Evolutionary conservation across 2,113 vertebrate species (phyloP).

Genomic region (Dasypus novemcinctus): DNA sequence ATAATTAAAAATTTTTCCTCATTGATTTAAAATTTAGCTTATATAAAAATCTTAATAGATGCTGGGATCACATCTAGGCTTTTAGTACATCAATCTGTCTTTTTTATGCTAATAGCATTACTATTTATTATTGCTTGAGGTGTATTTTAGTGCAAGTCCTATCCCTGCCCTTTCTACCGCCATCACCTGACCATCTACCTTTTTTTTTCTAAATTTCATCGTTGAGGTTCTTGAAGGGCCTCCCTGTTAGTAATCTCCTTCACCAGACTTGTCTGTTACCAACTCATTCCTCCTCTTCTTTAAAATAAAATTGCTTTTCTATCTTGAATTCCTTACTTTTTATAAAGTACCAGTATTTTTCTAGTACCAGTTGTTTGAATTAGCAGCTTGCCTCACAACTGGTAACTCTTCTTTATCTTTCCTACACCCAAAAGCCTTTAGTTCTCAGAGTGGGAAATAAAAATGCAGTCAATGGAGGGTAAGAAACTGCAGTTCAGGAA

Average conservation of each 20-base stretch:
- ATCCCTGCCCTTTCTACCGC: not conserved
- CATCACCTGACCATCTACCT: not conserved
- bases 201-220: not conserved
- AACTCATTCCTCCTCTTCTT: not conserved
- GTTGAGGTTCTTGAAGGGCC: not conserved
- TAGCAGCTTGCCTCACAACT: not conserved
- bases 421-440: not conserved
- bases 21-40: not conserved
- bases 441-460: not conserved
- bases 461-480: not conserved
- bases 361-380: not conserved
- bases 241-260: not conserved
- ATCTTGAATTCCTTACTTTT: not conserved
- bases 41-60: not conserved
- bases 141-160: not conserved
- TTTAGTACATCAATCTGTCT: not conserved
- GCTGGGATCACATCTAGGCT: not conserved
- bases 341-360: not conserved
- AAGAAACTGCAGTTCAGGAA: not conserved
- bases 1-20: constrained; percentile 31
- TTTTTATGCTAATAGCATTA: not conserved
- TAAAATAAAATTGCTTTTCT: not conserved
- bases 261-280: not conserved
- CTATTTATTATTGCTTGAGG: not conserved
- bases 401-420: not conserved